Evolutionary conservation across 2,888 invertebrate genomes (phyloP).

Genomic region (Perdita meconis): DNA sequence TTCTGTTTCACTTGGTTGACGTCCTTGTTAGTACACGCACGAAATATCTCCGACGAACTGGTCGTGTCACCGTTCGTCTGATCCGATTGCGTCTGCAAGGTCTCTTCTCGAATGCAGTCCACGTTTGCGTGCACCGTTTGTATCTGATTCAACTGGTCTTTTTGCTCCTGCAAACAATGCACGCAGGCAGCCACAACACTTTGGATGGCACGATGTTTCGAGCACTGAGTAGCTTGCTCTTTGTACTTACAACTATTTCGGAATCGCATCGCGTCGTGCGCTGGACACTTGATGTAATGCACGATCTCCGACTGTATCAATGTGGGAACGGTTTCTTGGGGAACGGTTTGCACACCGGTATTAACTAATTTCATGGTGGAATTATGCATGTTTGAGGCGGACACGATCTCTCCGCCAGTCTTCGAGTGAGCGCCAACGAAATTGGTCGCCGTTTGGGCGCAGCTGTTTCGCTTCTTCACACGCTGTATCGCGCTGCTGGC

Average conservation of each 20-base stretch:
- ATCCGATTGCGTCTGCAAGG: constrained; percentile 36
- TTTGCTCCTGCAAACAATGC: constrained; percentile 55
- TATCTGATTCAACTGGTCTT: constrained; percentile 18
- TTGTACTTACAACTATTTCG: constrained; percentile 47
- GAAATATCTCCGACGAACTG: constrained; percentile 28
- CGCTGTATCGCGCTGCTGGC: constrained; percentile 57
- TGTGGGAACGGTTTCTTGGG: constrained; percentile 45
- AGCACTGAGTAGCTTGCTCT: constrained; percentile 47
- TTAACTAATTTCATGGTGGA: constrained; percentile 46
- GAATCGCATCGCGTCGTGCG: constrained; percentile 55
- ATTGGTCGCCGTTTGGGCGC: constrained; percentile 78
- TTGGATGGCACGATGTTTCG: constrained; percentile 48
- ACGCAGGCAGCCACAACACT: constrained; percentile 33
- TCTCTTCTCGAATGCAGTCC: constrained; percentile 29
- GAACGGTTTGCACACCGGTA: constrained; percentile 58
- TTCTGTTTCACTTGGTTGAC: constrained; percentile 69
- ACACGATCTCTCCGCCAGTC: constrained; percentile 78
- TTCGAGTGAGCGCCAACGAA: constrained; percentile 75
- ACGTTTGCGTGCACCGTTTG: constrained; percentile 26
- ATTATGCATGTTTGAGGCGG: constrained; percentile 49
- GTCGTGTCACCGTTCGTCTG: constrained; percentile 28
- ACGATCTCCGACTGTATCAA: constrained; percentile 55
- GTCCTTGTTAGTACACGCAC: constrained; percentile 19
- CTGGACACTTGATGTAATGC: constrained; percentile 54
- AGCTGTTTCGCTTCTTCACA: constrained; percentile 79